A percentile compares a stretch with the other conserved stretches of the same genome.
Conservation (phyloP, 2,888 invertebrate species). For the Sinelater perroti region DNA sequence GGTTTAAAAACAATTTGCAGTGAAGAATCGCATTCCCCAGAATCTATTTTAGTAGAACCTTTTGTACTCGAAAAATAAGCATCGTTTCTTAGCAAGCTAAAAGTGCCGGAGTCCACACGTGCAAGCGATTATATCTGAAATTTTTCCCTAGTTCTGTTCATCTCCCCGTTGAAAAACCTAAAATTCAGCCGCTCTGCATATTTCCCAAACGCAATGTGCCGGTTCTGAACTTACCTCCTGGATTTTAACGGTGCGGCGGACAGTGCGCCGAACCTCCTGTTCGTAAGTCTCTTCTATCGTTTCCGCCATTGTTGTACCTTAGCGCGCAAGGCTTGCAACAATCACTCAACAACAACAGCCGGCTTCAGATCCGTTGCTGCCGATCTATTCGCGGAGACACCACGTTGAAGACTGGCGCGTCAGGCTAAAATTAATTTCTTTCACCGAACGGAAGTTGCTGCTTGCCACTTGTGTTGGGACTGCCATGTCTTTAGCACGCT, state of each 20-base stretch:
- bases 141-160: no score
- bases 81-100: constrained; percentile 10
- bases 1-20: constrained; percentile 10
- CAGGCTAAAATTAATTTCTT: constrained; percentile 49
- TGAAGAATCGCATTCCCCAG: constrained; percentile 14
- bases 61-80: constrained; percentile 4
- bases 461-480: constrained; percentile 28
- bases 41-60: constrained; percentile 7
- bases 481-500: constrained; percentile 4
- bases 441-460: constrained; percentile 38
- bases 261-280: constrained; percentile 74
- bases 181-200: no score
- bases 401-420: constrained; percentile 55
- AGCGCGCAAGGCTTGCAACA: constrained; percentile 40
- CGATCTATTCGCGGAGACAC: constrained; percentile 52
- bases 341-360: constrained; percentile 39
- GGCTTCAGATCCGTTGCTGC: constrained; percentile 30
- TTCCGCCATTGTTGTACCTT: constrained; percentile 65
- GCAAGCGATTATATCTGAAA: no score
- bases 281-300: constrained; percentile 76
- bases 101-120: constrained; percentile 1
- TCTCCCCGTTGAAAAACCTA: no score
- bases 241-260: constrained; percentile 75
- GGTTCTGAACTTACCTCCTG: constrained; percentile 72
- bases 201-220: background rate